These are phyloP conservation scores for Mallotus villosus DNA, from an alignment of 2,797 vertebrate species.

Conservation along the genomic window DNA sequence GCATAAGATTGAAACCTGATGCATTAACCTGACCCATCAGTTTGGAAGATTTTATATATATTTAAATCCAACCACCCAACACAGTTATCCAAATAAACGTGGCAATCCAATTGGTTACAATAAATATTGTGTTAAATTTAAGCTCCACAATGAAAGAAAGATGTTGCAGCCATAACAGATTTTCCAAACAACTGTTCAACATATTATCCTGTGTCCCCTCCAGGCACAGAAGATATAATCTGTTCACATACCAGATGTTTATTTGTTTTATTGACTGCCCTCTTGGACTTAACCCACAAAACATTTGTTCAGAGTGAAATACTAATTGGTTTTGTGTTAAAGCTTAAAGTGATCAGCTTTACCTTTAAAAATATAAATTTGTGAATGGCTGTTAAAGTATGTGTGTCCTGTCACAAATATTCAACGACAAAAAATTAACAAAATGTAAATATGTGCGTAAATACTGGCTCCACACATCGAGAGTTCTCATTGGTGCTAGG, in stretches of 20 bases:
- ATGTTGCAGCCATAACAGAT: conserved; percentile 14
- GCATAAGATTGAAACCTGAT: neutral
- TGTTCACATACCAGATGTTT: conserved; percentile 61
- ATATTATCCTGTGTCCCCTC: conserved; percentile 35
- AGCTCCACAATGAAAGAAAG: conserved; percentile 17
- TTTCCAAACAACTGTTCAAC: conserved; percentile 56
- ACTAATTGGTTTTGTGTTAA: conserved; percentile 56
- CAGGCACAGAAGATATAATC: conserved; percentile 57
- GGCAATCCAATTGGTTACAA: neutral
- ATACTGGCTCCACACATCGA: neutral
- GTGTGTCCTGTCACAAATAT: conserved; percentile 56
- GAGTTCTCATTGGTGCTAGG: neutral
- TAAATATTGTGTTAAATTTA: neutral
- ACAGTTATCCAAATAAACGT: neutral
- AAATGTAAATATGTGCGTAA: conserved; percentile 20
- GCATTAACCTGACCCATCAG: neutral
- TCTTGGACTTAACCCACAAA: conserved; percentile 54
- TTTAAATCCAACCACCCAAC: conserved; percentile 9
- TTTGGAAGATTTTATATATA: neutral
- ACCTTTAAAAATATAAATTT: no score
- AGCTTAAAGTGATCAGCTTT: neutral
- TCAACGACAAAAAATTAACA: conserved; percentile 51
- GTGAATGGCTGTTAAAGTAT: no score
- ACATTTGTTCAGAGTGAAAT: conserved; percentile 37
- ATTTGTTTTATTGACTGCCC: conserved; percentile 69